A percentile compares a stretch with the other conserved stretches of the same genome.
Conservation (phyloP, 1,140 invertebrate genomes). For the Paraescarpia echinospica region DNA sequence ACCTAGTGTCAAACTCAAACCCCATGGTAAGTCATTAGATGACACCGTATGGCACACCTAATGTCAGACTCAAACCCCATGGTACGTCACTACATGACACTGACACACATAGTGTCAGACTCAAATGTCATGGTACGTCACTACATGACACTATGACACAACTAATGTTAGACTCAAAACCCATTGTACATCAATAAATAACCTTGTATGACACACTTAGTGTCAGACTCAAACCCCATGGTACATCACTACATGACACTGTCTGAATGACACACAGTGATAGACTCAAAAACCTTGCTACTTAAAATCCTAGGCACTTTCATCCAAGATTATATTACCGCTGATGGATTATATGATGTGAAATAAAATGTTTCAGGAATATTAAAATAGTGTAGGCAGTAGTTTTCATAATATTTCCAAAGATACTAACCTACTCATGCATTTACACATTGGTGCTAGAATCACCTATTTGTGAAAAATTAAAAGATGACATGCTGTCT, state of each 20-base stretch:
- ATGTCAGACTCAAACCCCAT: slow-evolving; percentile 99
- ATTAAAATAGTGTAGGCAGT: too few species aligned
- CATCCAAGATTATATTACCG: too few species aligned
- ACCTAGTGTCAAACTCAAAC: slow-evolving; percentile 99
- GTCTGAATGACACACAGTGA: too few species aligned
- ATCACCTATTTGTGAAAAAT: not conserved
- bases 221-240: slow-evolving; percentile 99
- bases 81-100: slow-evolving; percentile 66
- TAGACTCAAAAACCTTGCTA: too few species aligned
- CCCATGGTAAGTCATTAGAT: slow-evolving; percentile 87
- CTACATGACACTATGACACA: slow-evolving; percentile 52
- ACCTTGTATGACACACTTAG: slow-evolving; percentile 63
- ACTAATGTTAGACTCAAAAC: slow-evolving; percentile 98
- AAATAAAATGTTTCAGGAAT: too few species aligned
- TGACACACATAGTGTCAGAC: slow-evolving; percentile 85
- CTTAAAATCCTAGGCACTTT: too few species aligned
- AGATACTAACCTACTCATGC: too few species aligned
- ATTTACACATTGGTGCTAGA: not conserved
- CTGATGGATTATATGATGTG: too few species aligned
- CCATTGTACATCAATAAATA: slow-evolving; percentile 82
- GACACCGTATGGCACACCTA: slow-evolving; percentile 63
- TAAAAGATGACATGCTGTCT: too few species aligned
- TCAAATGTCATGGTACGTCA: slow-evolving; percentile 98
- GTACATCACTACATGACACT: slow-evolving; percentile 62
- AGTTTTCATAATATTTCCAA: too few species aligned